Evolutionary conservation across 2,113 vertebrate species (phyloP).

Genomic region (Poeciliopsis retropinna): DNA sequence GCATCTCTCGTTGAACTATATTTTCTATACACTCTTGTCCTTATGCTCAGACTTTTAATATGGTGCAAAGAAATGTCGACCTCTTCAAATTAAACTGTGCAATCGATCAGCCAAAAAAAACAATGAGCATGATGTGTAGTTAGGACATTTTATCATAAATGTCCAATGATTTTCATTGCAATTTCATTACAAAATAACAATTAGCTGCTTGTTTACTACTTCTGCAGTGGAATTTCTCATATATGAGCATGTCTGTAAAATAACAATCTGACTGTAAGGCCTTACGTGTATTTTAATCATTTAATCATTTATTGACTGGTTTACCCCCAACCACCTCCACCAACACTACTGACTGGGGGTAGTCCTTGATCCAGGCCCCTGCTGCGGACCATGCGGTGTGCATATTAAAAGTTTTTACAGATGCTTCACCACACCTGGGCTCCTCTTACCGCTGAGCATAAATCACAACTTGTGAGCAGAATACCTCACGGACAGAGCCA

Average conservation of each 20-base stretch:
- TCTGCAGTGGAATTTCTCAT: neutral
- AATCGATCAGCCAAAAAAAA: slow-evolving; percentile 42
- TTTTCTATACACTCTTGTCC: slow-evolving; percentile 46
- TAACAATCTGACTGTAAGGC: slow-evolving; percentile 46
- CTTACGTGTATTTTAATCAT: slow-evolving; percentile 76
- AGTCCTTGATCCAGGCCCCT: slow-evolving; percentile 58
- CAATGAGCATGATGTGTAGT: neutral
- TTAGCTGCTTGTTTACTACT: neutral
- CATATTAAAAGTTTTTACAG: slow-evolving; percentile 81
- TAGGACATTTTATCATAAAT: too few species aligned
- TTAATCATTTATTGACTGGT: slow-evolving; percentile 77
- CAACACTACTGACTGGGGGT: slow-evolving; percentile 41
- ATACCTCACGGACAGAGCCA: slow-evolving; percentile 70
- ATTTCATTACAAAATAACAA: neutral
- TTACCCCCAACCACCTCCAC: slow-evolving; percentile 1
- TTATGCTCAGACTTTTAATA: slow-evolving; percentile 51
- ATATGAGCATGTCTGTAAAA: slow-evolving; percentile 46
- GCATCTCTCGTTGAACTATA: slow-evolving; percentile 29
- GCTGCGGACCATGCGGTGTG: slow-evolving; percentile 68
- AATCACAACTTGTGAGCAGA: slow-evolving; percentile 80
- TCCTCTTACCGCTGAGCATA: slow-evolving; percentile 74
- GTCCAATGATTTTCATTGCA: neutral
- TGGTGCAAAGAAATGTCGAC: slow-evolving; percentile 56
- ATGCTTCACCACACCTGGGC: slow-evolving; percentile 72
- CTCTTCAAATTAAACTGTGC: slow-evolving; percentile 53